Evolutionary conservation across 64 coral and sea anemone species (phyloP).

Genomic region (Dendrophyllia cribrosa): DNA sequence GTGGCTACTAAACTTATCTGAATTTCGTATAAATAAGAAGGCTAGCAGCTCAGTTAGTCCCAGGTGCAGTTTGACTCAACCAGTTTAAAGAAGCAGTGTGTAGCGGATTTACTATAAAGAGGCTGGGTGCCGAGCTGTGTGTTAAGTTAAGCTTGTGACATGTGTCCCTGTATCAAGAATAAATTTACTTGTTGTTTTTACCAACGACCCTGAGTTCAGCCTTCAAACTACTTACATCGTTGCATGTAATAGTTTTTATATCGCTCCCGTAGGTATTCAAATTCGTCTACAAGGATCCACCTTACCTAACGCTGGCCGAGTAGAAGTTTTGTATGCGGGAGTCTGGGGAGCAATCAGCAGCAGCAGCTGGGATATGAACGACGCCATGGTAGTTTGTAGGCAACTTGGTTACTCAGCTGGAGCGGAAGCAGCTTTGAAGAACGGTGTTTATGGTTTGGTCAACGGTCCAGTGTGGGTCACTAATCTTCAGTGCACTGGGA

Average conservation of each 20-base stretch:
- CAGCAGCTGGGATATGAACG: slow-evolving; percentile 1
- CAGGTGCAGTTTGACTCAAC: too few relatives aligned
- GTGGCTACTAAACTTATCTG: too few relatives aligned
- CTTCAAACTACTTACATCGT: too few relatives aligned
- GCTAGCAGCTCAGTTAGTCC: too few relatives aligned
- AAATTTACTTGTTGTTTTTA: too few relatives aligned
- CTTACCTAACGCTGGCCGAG: not conserved
- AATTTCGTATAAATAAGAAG: too few relatives aligned
- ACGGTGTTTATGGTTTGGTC: not conserved
- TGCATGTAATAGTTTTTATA: not conserved
- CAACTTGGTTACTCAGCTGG: slow-evolving; percentile 33
- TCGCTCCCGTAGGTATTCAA: not conserved
- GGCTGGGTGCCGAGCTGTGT: too few relatives aligned
- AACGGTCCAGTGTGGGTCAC: slow-evolving; percentile 6
- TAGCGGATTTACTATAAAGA: too few relatives aligned
- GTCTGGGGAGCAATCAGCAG: slow-evolving; percentile 27
- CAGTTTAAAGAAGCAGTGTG: too few relatives aligned
- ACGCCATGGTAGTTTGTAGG: not conserved
- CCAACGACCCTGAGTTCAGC: too few relatives aligned
- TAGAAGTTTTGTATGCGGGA: not conserved
- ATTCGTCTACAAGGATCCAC: slow-evolving; percentile 29
- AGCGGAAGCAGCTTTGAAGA: not conserved
- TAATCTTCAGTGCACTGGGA: slow-evolving; percentile 8
- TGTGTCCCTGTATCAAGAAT: too few relatives aligned
- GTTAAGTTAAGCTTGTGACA: too few relatives aligned